Evolutionary conservation across 1,140 invertebrate species (phyloP).

Genomic region (Drosophila bifasciata): DNA sequence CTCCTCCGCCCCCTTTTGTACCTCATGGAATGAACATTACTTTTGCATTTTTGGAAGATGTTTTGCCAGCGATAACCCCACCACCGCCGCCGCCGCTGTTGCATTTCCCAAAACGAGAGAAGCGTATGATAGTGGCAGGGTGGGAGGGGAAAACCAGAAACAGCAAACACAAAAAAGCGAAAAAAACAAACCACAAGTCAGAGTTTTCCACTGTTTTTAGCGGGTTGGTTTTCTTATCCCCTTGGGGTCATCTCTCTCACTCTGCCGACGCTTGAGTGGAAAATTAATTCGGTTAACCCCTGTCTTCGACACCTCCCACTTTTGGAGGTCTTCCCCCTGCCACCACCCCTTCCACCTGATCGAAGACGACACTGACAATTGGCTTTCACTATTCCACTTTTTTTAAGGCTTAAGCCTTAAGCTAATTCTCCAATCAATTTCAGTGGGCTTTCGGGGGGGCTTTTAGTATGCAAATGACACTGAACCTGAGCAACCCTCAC

Average conservation of each 20-base stretch:
- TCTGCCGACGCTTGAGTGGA: slow-evolving; percentile 54
- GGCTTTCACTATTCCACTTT: slow-evolving; percentile 27
- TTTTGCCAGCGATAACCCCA: slow-evolving; percentile 62
- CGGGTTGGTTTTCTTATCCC: slow-evolving; percentile 51
- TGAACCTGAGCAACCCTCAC: slow-evolving; percentile 7
- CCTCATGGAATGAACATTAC: slow-evolving; percentile 40
- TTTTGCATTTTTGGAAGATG: slow-evolving; percentile 71
- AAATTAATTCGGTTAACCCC: slow-evolving; percentile 80
- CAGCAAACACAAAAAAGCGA: slow-evolving; percentile 7
- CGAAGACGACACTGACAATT: slow-evolving; percentile 46
- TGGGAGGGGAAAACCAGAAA: slow-evolving; percentile 22
- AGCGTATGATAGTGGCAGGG: neutral
- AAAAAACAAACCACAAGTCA: slow-evolving; percentile 15
- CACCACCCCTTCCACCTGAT: slow-evolving; percentile 16
- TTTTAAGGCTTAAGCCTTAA: neutral
- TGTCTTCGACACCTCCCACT: slow-evolving; percentile 70
- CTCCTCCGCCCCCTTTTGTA: slow-evolving; percentile 3
- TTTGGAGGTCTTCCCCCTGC: slow-evolving; percentile 34
- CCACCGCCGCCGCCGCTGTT: neutral
- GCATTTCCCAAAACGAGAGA: slow-evolving; percentile 36
- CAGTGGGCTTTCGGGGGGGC: slow-evolving; percentile 7
- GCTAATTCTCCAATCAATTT: slow-evolving; percentile 42
- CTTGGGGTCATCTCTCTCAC: slow-evolving; percentile 53
- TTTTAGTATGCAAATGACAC: slow-evolving; percentile 26
- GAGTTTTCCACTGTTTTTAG: slow-evolving; percentile 26